Evolutionary conservation across 1,140 invertebrate species (phyloP).

Genomic region (Formica exsecta): DNA sequence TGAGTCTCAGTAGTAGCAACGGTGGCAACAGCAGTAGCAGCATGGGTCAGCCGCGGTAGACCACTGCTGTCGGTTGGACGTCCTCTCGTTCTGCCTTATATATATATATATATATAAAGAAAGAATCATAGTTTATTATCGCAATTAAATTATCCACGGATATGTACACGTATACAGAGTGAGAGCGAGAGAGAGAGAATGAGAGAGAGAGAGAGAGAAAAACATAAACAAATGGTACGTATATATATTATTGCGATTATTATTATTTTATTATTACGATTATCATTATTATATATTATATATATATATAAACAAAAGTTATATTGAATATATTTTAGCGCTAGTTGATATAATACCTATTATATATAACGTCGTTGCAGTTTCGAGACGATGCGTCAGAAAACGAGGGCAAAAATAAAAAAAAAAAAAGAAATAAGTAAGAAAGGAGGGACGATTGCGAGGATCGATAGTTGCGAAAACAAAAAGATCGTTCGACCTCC

Average conservation of each 20-base stretch:
- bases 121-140: conserved; percentile 82
- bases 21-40: conserved; percentile 78
- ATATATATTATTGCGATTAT: conserved; percentile 75
- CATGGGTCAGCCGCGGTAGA: conserved; percentile 84
- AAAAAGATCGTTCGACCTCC: conserved; percentile 39
- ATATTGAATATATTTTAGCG: conserved; percentile 86
- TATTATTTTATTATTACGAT: conserved; percentile 78
- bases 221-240: conserved; percentile 51
- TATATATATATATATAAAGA: conserved; percentile 72
- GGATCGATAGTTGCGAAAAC: conserved; percentile 21
- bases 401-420: conserved; percentile 73
- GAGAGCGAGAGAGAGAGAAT: conserved; percentile 49
- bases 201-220: conserved; percentile 48
- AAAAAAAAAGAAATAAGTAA: conserved; percentile 26
- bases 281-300: conserved; percentile 81
- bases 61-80: conserved; percentile 49
- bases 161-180: conserved; percentile 68
- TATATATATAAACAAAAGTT: conserved; percentile 85
- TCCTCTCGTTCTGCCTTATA: conserved; percentile 60
- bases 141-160: conserved; percentile 72
- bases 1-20: conserved; percentile 83
- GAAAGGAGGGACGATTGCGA: background rate
- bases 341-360: conserved; percentile 86
- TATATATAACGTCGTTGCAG: conserved; percentile 84
- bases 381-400: conserved; percentile 82